Evolutionary conservation across 1,140 invertebrate genomes (phyloP).

Genomic region (Trigoniulus corallinus): DNA sequence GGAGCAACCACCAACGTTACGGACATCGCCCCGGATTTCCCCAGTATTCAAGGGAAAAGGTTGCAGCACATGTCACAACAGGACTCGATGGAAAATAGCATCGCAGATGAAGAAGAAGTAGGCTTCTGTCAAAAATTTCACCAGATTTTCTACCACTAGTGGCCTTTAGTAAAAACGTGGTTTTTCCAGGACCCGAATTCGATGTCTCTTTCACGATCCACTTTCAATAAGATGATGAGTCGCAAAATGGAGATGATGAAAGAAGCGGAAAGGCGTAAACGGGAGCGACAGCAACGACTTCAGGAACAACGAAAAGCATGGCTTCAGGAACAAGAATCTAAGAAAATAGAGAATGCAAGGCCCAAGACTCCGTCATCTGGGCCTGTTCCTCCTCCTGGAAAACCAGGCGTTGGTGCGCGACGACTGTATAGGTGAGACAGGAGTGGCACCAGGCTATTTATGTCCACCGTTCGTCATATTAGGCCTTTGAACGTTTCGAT

Average conservation of each 20-base stretch:
- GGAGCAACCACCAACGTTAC: conserved; percentile 4
- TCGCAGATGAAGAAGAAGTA: too few relatives aligned
- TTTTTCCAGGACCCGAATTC: neutral
- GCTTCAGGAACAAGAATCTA: conserved; percentile 17
- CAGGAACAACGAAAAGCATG: conserved; percentile 19
- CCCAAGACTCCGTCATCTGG: conserved; percentile 11
- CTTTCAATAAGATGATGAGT: conserved; percentile 17
- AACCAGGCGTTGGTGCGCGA: too few relatives aligned
- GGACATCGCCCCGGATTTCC: conserved; percentile 8
- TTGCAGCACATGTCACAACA: conserved; percentile 8
- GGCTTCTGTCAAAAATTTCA: too few relatives aligned
- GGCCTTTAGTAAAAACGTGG: too few relatives aligned
- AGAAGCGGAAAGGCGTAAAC: conserved; percentile 21
- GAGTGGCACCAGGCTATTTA: too few relatives aligned
- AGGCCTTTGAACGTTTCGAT: too few relatives aligned
- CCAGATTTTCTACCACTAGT: too few relatives aligned
- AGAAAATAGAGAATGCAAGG: conserved; percentile 11
- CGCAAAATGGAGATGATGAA: conserved; percentile 18
- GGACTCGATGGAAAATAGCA: neutral
- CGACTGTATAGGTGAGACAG: too few relatives aligned
- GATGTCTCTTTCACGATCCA: conserved; percentile 15
- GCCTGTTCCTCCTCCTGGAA: too few relatives aligned
- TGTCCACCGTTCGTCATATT: too few relatives aligned
- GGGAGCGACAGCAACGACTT: conserved; percentile 16
- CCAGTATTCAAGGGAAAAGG: conserved; percentile 5